Percentiles rank a stretch among this genome's conserved stretches.
Evolutionary conservation across 1,140 invertebrate genomes (phyloP).

Genomic region (Bombus fervidus): DNA sequence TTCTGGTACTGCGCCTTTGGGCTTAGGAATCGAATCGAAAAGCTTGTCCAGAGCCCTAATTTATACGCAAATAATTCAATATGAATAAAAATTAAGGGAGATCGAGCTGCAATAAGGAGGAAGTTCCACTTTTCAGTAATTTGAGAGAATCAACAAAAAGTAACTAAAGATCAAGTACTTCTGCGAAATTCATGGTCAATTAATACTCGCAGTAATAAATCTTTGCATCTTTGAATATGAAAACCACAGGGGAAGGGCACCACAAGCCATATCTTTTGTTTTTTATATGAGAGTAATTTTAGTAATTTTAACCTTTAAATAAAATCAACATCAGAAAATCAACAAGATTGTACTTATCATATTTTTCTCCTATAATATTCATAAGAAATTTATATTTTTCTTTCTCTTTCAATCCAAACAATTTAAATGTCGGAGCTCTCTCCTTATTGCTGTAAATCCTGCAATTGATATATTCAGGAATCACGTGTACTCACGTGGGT

Average conservation of each 20-base stretch:
- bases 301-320: too few relatives aligned
- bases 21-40: slow-evolving; percentile 69
- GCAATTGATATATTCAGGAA: neutral
- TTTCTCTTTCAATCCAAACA: neutral
- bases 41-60: slow-evolving; percentile 64
- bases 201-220: too few relatives aligned
- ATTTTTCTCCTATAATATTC: neutral
- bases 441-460: neutral
- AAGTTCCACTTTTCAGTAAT: neutral
- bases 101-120: neutral
- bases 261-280: too few relatives aligned
- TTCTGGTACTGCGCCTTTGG: slow-evolving; percentile 67
- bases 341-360: too few relatives aligned
- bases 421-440: neutral
- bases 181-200: too few relatives aligned
- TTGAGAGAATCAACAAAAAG: neutral
- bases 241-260: too few relatives aligned
- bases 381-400: neutral
- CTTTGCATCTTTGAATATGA: too few relatives aligned
- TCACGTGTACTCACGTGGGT: slow-evolving; percentile 69
- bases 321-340: too few relatives aligned
- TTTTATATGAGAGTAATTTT: too few relatives aligned
- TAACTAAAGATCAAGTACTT: too few relatives aligned
- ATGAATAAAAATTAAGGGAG: neutral
- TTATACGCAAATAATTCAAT: neutral